Percentiles rank a stretch among this genome's conserved stretches.
Evolutionary conservation across 2,888 invertebrate species (phyloP).

Genomic region (Clivina fossor): DNA sequence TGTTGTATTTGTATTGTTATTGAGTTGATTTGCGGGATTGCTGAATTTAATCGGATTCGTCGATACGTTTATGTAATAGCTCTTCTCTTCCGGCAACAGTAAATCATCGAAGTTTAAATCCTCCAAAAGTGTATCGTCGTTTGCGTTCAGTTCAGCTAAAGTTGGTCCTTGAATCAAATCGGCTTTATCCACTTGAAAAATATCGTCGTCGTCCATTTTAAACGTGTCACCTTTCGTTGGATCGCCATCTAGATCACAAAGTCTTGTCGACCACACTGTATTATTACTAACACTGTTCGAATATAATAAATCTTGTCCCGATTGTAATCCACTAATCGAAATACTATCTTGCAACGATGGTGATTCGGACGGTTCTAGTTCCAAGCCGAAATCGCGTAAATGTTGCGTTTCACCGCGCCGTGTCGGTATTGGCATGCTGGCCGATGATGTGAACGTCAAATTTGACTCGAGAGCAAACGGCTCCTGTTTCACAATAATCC

Average conservation of each 20-base stretch:
- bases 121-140: slow-evolving; percentile 78
- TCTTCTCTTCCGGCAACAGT: slow-evolving; percentile 70
- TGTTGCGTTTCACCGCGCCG: slow-evolving; percentile 55
- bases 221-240: slow-evolving; percentile 61
- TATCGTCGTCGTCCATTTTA: slow-evolving; percentile 86
- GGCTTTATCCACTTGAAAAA: slow-evolving; percentile 85
- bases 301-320: slow-evolving; percentile 52
- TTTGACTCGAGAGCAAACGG: slow-evolving; percentile 53
- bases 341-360: slow-evolving; percentile 55
- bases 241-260: slow-evolving; percentile 44
- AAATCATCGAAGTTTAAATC: slow-evolving; percentile 87
- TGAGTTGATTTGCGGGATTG: slow-evolving; percentile 40
- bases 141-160: slow-evolving; percentile 81
- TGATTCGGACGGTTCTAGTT: slow-evolving; percentile 60
- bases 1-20: slow-evolving; percentile 43
- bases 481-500: slow-evolving; percentile 66
- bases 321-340: slow-evolving; percentile 48
- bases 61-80: slow-evolving; percentile 54
- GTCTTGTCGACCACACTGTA: slow-evolving; percentile 53
- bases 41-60: slow-evolving; percentile 35
- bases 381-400: slow-evolving; percentile 57
- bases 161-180: slow-evolving; percentile 83
- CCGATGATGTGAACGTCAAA: slow-evolving; percentile 53
- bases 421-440: slow-evolving; percentile 67
- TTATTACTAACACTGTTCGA: slow-evolving; percentile 53